phyloP scores from a whole-genome alignment of 2,113 vertebrate genomes.

The Peromyscus polionotus region DNA sequence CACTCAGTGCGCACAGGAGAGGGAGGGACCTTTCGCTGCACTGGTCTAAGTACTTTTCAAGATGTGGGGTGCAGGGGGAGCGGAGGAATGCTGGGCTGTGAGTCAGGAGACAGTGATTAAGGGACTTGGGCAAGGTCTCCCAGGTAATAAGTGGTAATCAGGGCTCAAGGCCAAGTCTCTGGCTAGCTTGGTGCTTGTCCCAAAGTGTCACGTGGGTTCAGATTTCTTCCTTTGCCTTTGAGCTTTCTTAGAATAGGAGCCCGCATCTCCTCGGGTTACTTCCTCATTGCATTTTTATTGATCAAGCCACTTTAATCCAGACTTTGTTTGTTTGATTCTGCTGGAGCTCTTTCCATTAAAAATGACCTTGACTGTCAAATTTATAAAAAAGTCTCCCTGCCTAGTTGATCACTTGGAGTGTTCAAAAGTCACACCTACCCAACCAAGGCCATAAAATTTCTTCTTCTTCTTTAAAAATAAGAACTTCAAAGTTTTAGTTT shows the following conservation, averaged over 20 bases:
- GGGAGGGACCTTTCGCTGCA: background rate
- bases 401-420: background rate
- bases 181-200: background rate
- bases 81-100: background rate
- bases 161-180: background rate
- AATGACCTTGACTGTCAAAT: slow-evolving; percentile 34
- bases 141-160: slow-evolving; percentile 8
- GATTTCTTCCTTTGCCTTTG: slow-evolving; percentile 20
- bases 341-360: slow-evolving; percentile 22
- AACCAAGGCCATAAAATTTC: slow-evolving; percentile 6
- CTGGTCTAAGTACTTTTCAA: slow-evolving; percentile 25
- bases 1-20: background rate
- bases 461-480: slow-evolving; percentile 1
- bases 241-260: slow-evolving; percentile 8
- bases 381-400: slow-evolving; percentile 8
- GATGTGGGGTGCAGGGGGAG: background rate
- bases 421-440: slow-evolving; percentile 34
- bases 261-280: background rate
- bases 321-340: slow-evolving; percentile 21
- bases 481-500: slow-evolving; percentile 53
- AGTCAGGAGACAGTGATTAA: slow-evolving; percentile 26
- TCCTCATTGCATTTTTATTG: background rate
- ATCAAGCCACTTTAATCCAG: slow-evolving; percentile 10
- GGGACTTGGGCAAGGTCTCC: slow-evolving; percentile 8
- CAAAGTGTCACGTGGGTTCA: slow-evolving; percentile 4